Evolutionary conservation across 1,140 invertebrate genomes (phyloP).

Genomic region (Leptinotarsa undecemlineata): DNA sequence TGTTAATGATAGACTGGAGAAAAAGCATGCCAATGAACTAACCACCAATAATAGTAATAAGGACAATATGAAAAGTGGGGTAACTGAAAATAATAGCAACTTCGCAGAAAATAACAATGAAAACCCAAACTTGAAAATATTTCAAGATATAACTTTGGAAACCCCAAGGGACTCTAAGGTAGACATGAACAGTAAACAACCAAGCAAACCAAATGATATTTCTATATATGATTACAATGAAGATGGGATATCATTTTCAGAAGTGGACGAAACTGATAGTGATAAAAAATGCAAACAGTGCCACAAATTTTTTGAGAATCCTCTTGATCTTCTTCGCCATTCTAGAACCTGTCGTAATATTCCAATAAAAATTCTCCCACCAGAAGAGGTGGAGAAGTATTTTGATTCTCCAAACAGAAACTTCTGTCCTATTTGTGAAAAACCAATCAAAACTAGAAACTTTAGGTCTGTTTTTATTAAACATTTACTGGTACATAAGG

Average conservation of each 20-base stretch:
- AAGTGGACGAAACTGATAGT: not conserved
- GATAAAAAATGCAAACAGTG: conserved; percentile 27
- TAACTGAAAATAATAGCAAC: conserved; percentile 5
- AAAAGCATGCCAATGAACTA: not conserved
- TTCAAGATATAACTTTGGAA: not conserved
- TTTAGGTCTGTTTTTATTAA: conserved; percentile 38
- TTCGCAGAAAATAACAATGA: conserved; percentile 7
- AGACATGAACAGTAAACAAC: too few species aligned
- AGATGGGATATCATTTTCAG: not conserved
- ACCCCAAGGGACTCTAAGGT: not conserved
- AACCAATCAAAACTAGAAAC: conserved; percentile 26
- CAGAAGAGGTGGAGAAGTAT: conserved; percentile 37
- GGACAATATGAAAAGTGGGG: not conserved
- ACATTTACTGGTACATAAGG: conserved; percentile 40
- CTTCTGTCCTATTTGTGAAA: conserved; percentile 42
- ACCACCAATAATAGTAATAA: not conserved
- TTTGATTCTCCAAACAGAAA: conserved; percentile 30
- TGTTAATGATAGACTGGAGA: not conserved
- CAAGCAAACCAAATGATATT: not conserved
- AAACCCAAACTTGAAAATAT: not conserved
- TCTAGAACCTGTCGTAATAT: conserved; percentile 33
- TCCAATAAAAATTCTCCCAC: conserved; percentile 32
- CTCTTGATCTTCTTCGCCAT: conserved; percentile 40
- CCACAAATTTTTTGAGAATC: conserved; percentile 30
- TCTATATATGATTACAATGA: conserved; percentile 28